Evolutionary conservation across 2,113 vertebrate genomes (phyloP).

Genomic region (Oryzias javanicus): DNA sequence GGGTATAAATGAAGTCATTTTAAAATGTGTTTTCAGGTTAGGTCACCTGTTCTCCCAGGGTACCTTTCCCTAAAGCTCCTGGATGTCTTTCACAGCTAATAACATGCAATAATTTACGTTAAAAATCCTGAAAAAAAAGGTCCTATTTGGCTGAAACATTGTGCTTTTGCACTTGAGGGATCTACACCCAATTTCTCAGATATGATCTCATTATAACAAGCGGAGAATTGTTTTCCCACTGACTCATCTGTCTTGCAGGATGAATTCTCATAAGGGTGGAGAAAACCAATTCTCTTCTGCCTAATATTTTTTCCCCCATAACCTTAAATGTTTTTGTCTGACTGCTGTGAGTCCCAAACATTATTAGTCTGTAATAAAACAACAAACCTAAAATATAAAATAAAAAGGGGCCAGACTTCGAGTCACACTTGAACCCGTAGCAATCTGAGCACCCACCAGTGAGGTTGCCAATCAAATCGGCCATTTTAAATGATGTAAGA

Average conservation of each 20-base stretch:
- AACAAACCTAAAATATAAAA: conserved; percentile 9
- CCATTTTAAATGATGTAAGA: too few relatives aligned
- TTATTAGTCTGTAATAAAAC: conserved; percentile 38
- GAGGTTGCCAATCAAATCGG: too few relatives aligned
- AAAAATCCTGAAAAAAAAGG: conserved; percentile 25
- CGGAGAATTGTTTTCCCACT: conserved; percentile 55
- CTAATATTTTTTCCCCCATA: conserved; percentile 31
- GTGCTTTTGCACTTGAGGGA: conserved; percentile 20
- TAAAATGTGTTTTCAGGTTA: too few relatives aligned
- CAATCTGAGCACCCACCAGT: too few relatives aligned
- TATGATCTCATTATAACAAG: conserved; percentile 67
- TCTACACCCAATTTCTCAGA: conserved; percentile 41
- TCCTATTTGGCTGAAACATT: conserved; percentile 15
- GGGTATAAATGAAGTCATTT: too few relatives aligned
- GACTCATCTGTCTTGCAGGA: conserved; percentile 60
- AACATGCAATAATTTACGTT: conserved; percentile 15
- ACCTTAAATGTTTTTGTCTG: conserved; percentile 20
- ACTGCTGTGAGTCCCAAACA: conserved; percentile 30
- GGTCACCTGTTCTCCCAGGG: too few relatives aligned
- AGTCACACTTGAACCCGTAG: too few relatives aligned
- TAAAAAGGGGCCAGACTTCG: too few relatives aligned
- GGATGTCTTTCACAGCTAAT: neutral
- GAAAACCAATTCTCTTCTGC: conserved; percentile 59
- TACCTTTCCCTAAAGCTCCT: neutral
- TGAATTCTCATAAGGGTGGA: conserved; percentile 65